Evolutionary conservation across 2,888 invertebrate genomes (phyloP).

Genomic region (Caenorhabditis sp.): DNA sequence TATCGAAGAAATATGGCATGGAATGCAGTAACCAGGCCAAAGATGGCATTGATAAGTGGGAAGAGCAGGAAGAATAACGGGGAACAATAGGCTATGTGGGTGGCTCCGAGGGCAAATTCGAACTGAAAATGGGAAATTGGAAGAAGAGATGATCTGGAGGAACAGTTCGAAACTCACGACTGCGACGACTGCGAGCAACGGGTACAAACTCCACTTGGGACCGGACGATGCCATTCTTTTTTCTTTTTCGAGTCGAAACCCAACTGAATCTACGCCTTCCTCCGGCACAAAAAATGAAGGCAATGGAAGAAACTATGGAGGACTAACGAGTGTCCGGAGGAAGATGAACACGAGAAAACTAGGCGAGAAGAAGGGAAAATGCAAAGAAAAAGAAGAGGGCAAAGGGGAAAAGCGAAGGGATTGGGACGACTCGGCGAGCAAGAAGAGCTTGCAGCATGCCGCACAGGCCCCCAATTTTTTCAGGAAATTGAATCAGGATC

Average conservation of each 20-base stretch:
- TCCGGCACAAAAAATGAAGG: neutral
- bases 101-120: constrained; percentile 74
- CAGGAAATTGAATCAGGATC: constrained; percentile 41
- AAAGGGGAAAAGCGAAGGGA: constrained; percentile 20
- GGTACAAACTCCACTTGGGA: constrained; percentile 78
- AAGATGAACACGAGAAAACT: constrained; percentile 38
- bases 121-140: constrained; percentile 51
- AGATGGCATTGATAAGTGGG: constrained; percentile 74
- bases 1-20: constrained; percentile 77
- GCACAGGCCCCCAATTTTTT: constrained; percentile 38
- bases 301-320: constrained; percentile 35
- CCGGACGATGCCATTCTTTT: constrained; percentile 72
- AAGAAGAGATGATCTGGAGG: too few species aligned
- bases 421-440: constrained; percentile 12
- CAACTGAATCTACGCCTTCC: constrained; percentile 1
- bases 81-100: constrained; percentile 78
- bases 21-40: constrained; percentile 76
- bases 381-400: constrained; percentile 21
- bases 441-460: too few species aligned
- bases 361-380: constrained; percentile 8
- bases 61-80: constrained; percentile 77
- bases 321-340: constrained; percentile 45
- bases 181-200: constrained; percentile 76
- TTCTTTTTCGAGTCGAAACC: neutral
- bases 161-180: constrained; percentile 70